Evolutionary conservation across 2,113 vertebrate species (phyloP).

Genomic region (Sclerurus mexicanus): DNA sequence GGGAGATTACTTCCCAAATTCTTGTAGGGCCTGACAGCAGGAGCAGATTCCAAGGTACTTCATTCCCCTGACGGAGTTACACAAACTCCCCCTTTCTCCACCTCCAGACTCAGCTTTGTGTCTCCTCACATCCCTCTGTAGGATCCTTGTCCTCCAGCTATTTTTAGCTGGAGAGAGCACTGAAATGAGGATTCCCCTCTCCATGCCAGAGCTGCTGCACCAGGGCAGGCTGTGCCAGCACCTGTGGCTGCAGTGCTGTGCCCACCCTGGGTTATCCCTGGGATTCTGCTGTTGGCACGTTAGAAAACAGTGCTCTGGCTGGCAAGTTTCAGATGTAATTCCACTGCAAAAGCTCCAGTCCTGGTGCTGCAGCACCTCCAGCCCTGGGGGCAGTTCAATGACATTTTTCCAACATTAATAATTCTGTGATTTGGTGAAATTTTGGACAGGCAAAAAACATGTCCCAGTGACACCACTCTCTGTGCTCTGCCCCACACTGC

Average conservation of each 20-base stretch:
- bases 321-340: neutral
- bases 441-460: neutral
- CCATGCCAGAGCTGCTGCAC: neutral
- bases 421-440: neutral
- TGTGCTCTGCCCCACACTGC: no score
- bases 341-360: neutral
- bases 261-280: neutral
- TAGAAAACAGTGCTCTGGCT: neutral
- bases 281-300: neutral
- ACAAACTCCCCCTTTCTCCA: neutral
- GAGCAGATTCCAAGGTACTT: fast-evolving
- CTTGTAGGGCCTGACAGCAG: neutral
- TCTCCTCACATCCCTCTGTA: neutral
- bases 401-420: neutral
- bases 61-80: neutral
- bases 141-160: neutral
- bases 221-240: neutral
- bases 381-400: neutral
- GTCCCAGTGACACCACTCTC: neutral
- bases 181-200: neutral
- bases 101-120: neutral
- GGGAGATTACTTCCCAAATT: neutral
- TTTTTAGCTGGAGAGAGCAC: neutral
- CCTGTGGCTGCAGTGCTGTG: neutral
- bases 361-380: neutral